A percentile compares a stretch with the other conserved stretches of the same genome.
Evolutionary conservation across 2,888 invertebrate genomes (phyloP).

Genomic region (Cephus spinipes): DNA sequence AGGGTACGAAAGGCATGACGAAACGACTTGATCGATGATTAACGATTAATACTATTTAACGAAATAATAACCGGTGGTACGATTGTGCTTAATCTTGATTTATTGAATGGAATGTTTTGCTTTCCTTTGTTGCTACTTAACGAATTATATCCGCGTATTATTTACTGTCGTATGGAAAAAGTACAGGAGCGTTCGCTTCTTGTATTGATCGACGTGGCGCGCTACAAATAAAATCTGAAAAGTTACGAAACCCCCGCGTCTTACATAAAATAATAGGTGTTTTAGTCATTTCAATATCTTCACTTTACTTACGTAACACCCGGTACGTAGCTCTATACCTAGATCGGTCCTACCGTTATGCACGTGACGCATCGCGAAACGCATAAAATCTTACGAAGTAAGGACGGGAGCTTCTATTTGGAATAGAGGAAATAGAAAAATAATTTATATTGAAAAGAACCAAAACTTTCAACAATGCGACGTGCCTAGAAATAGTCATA

Average conservation of each 20-base stretch:
- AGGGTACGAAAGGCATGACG: not conserved
- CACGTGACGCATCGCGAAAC: not conserved
- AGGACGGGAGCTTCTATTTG: not conserved
- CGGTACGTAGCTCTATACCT: constrained; percentile 4
- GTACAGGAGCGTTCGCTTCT: constrained; percentile 9
- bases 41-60: not conserved
- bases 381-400: not conserved
- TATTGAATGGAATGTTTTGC: no score
- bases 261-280: constrained; percentile 33
- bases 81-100: not conserved
- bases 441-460: not conserved
- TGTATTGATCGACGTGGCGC: constrained; percentile 16
- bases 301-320: constrained; percentile 22
- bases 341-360: constrained; percentile 1
- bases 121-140: not conserved
- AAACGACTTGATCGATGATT: not conserved
- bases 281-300: constrained; percentile 23
- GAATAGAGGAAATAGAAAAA: not conserved
- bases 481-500: not conserved
- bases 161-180: not conserved
- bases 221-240: constrained; percentile 14
- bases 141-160: not conserved
- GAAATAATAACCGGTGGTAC: not conserved
- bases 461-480: not conserved
- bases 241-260: constrained; percentile 33